Conservation (phyloP, 2,113 vertebrate genomes). For the Elephas maximus region DNA sequence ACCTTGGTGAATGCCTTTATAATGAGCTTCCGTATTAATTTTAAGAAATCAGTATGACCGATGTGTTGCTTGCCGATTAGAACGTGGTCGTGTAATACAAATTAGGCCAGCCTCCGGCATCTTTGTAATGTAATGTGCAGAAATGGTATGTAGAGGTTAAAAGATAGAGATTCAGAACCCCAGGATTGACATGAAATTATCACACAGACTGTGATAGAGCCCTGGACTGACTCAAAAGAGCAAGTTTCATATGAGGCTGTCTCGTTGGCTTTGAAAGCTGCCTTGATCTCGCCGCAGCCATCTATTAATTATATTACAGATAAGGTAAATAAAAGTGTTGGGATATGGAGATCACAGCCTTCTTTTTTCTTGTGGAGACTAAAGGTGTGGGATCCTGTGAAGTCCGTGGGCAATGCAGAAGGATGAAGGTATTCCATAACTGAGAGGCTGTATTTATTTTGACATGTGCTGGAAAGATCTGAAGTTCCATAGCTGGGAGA, state of each 20-base stretch:
- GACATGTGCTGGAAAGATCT: constrained; percentile 85
- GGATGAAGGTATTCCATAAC: constrained; percentile 82
- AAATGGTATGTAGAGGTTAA: constrained; percentile 89
- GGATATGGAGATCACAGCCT: constrained; percentile 89
- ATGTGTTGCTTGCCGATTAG: constrained; percentile 83
- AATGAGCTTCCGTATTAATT: constrained; percentile 84
- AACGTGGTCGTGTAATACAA: constrained; percentile 88
- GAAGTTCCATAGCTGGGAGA: constrained; percentile 76
- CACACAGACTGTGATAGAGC: constrained; percentile 90
- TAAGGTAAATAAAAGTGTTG: constrained; percentile 91
- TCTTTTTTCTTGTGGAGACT: constrained; percentile 89
- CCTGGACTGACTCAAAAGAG: constrained; percentile 90
- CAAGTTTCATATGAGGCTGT: constrained; percentile 86
- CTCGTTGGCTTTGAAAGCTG: constrained; percentile 89
- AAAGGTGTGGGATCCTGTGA: constrained; percentile 85
- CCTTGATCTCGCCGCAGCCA: constrained; percentile 90
- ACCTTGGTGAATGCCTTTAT: constrained; percentile 74
- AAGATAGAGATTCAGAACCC: constrained; percentile 89
- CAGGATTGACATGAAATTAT: constrained; percentile 91
- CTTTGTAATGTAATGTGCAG: constrained; percentile 88
- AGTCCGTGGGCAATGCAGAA: constrained; percentile 82
- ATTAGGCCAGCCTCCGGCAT: constrained; percentile 86
- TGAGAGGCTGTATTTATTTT: constrained; percentile 83
- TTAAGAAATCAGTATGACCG: constrained; percentile 82
- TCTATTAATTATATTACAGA: constrained; percentile 92